phyloP scores from a whole-genome alignment of 2,113 vertebrate species.

The Heliornis fulica region DNA sequence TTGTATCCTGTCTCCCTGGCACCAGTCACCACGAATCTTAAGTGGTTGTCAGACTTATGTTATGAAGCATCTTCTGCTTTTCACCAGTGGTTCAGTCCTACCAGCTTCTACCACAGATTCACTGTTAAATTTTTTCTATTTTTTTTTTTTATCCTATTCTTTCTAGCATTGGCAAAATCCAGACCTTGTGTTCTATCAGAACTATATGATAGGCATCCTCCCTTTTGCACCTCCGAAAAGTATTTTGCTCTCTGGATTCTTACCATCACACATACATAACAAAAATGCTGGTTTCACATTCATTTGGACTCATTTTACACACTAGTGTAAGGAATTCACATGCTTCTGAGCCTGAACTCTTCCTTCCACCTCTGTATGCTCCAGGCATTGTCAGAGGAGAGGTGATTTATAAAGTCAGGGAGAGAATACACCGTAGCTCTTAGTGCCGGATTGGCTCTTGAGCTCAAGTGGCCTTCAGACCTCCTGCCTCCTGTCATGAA shows the following conservation, averaged over 20 bases:
- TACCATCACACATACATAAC: background rate
- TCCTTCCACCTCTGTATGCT: background rate
- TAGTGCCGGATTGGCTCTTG: background rate
- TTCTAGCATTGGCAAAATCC: background rate
- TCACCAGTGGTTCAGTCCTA: background rate
- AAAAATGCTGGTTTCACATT: background rate
- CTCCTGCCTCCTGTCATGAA: background rate
- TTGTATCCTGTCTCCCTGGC: constrained; percentile 41
- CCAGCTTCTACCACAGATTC: background rate
- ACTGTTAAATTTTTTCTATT: background rate
- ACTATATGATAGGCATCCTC: background rate
- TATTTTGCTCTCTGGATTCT: background rate
- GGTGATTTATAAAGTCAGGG: background rate
- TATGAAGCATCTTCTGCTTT: constrained; percentile 39
- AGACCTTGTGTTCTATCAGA: background rate
- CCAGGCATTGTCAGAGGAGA: background rate
- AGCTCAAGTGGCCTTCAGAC: background rate
- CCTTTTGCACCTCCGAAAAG: background rate
- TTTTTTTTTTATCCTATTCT: background rate
- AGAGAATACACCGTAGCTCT: background rate
- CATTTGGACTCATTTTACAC: background rate
- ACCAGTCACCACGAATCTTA: constrained; percentile 10
- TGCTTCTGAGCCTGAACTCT: background rate
- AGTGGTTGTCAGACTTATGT: background rate
- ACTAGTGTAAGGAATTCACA: background rate